These are phyloP conservation scores for Athalia cordata DNA, from an alignment of 2,888 invertebrate species.

Conservation along the genomic window DNA sequence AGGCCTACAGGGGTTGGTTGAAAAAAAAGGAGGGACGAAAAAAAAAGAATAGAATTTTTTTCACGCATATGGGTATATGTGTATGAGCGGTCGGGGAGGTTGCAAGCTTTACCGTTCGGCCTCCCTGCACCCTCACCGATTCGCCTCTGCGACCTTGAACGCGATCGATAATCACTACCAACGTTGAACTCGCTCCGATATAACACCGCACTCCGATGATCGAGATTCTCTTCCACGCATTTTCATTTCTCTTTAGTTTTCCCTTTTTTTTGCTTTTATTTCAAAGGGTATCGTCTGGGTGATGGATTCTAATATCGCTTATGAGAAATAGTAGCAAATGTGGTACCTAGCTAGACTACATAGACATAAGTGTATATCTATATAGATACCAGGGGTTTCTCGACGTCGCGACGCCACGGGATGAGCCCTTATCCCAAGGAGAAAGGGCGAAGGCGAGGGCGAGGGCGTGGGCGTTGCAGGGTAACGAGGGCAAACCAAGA, in stretches of 20 bases:
- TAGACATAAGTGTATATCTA: neutral
- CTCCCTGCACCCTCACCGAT: neutral
- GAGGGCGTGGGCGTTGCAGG: neutral
- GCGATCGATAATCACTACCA: constrained; percentile 65
- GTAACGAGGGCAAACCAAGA: constrained; percentile 35
- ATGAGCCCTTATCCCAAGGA: constrained; percentile 1
- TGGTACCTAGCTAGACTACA: constrained; percentile 53
- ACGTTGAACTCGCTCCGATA: constrained; percentile 49
- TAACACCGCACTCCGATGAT: constrained; percentile 60
- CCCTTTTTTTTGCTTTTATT: constrained; percentile 50
- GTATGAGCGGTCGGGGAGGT: neutral
- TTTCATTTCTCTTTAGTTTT: constrained; percentile 52
- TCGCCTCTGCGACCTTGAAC: constrained; percentile 55
- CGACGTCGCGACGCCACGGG: constrained; percentile 2
- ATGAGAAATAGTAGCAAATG: constrained; percentile 64
- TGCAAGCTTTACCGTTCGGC: neutral
- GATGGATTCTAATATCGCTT: constrained; percentile 65
- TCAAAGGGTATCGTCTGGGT: constrained; percentile 50
- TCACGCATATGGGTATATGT: neutral
- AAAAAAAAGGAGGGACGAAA: neutral
- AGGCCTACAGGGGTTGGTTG: neutral
- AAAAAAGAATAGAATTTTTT: no score
- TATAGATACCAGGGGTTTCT: neutral
- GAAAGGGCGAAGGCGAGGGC: constrained; percentile 1
- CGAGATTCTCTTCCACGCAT: constrained; percentile 49